Evolutionary conservation across 1,140 invertebrate species (phyloP), one percentile per base, ranked within the genome.

Genomic region (Drosophila ananassae): DNA sequence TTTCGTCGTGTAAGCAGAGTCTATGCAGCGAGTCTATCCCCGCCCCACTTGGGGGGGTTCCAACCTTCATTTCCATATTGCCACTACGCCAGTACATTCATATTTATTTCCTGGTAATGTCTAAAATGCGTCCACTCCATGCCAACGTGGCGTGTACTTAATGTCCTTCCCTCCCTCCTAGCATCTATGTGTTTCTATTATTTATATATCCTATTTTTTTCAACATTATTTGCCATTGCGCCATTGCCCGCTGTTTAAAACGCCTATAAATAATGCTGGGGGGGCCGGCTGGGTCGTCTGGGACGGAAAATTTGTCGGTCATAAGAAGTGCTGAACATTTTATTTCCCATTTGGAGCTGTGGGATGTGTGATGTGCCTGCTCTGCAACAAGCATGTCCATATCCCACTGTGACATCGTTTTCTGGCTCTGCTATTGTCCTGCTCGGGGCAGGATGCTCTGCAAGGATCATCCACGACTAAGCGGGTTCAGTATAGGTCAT

Each of bases 1-100:
- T 85, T 85, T 85, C 73, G 78, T 87, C 74, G 58, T 87, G 82
- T 82, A 87, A 87, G 82, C 82, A 76, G 66, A 66, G 67, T 71
- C 32, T 17, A 17, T 17, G 17, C 17, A 17, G 17, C 17, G 17
- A 17, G 17, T 17, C 17, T 17, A 17, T 55, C 39, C 47, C 48
- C 59, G 17, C 61, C 75, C 48, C 9, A 34, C 9, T 9, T 2
- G 10, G 2, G 2, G 2, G 2, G 8, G 1, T 10, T 3, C 41
- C 56, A 44, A 44, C 44, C 44, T 47, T 21, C 44, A 47, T 47
- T 47, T 47, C 44, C 44, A 47, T 21, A 47, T 46, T 46, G n/a
- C 41, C 21, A 37, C 34, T 44, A 25, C 2, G 24, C 24, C 2
- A 28, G 34, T 67, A 34, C 53, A 67, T 74, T 57, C 54, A 81